Base-by-base conservation (phyloP, 2,113 vertebrate species). In the Geococcyx californianus region DNA sequence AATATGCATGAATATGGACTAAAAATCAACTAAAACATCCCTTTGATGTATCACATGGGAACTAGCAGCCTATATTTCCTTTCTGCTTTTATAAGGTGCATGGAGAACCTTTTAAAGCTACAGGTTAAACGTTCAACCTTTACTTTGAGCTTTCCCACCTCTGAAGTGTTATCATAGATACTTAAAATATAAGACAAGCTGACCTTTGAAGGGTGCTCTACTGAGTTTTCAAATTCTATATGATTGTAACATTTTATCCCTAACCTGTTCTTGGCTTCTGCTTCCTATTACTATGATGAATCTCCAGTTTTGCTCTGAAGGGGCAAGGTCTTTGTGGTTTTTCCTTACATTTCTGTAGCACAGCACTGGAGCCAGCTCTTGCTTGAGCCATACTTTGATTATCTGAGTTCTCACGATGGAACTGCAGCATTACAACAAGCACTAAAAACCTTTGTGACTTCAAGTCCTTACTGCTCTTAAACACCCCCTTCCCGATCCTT, bases 191-290 rank as follows among this genome's bases (percentile, higher is more conserved):
- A 87, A 88, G 36, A 62, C 42, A 92, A 69, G 21, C 60, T 84
- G 84, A 89, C 80, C 66, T 89, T 96, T 94, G 81, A 58, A 70
- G 44, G 81, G 49, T 44, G 25, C 15, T 80, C 56, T 63, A 89
- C 38, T 84, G 73, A 93, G 64, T 95, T 95, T 90, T 93, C 77
- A 96, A 84, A 42, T 87, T 74, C 74, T 84, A 77, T 74, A 56
- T 51, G 52, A 47, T 36, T 26, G 64, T 78, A 87, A 91, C 69
- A 54, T 69, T 77, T 88, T 70, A 86, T 62, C 73, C 16, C 51
- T 85, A 86, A 90, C 49, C 59, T 87, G 29, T 70, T 91, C 64
- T 59, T 86, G 68, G 64, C 51, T 93, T 91, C 33, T 72, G 56
- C 56, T 89, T 93, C 77, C 47, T 87, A 56, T 78, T 67, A 76